Percentiles rank a stretch among this genome's conserved stretches.
Evolutionary conservation across 2,797 vertebrate species (phyloP).

Genomic region (Molothrus ater): DNA sequence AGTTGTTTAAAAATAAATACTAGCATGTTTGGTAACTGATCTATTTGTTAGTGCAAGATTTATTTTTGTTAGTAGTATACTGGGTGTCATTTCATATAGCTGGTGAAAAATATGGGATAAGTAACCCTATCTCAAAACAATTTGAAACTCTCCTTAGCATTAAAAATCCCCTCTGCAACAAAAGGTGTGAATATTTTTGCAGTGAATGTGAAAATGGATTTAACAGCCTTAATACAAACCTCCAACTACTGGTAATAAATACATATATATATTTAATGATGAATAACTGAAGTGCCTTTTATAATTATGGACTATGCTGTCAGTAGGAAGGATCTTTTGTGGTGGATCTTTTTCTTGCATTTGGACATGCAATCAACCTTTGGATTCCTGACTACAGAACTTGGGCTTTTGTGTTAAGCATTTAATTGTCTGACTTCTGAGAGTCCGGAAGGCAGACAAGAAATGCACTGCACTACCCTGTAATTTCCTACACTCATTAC

Average conservation of each 20-base stretch:
- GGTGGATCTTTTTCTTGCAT: neutral
- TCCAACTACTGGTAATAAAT: neutral
- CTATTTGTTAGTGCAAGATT: neutral
- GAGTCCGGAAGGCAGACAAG: slow-evolving; percentile 11
- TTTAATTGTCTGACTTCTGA: slow-evolving; percentile 54
- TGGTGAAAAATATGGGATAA: neutral
- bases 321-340: neutral
- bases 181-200: neutral
- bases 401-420: slow-evolving; percentile 21
- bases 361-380: neutral
- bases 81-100: neutral
- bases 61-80: neutral
- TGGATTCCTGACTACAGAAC: slow-evolving; percentile 17
- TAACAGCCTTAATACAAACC: neutral
- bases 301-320: neutral
- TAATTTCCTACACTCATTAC: slow-evolving; percentile 36
- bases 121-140: neutral
- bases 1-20: neutral
- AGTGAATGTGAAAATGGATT: neutral
- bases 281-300: neutral
- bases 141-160: neutral
- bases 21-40: neutral
- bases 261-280: neutral
- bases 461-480: slow-evolving; percentile 12
- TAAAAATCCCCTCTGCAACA: neutral